A percentile compares a stretch with the other conserved stretches of the same genome.
Evolutionary conservation across 2,797 vertebrate genomes (phyloP).

Genomic region (Pampus argenteus): DNA sequence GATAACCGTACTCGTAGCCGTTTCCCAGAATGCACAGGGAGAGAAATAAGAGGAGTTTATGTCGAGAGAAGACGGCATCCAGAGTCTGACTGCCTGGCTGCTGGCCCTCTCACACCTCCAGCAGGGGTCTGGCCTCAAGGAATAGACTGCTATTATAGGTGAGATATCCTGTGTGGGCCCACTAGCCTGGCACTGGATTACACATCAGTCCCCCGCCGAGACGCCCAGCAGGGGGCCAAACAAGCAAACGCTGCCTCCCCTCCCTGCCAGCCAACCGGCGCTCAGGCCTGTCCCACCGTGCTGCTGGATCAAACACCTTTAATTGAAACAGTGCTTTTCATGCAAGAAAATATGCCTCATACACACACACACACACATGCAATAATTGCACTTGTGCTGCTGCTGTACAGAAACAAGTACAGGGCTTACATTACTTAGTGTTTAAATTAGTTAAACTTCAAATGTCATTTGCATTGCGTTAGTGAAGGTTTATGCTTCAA

Average conservation of each 20-base stretch:
- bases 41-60: background rate
- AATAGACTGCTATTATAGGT: slow-evolving; percentile 74
- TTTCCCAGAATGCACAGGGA: background rate
- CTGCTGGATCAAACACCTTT: slow-evolving; percentile 70
- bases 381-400: slow-evolving; percentile 1
- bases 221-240: slow-evolving; percentile 52
- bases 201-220: slow-evolving; percentile 64
- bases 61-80: slow-evolving; percentile 13
- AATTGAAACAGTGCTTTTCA: slow-evolving; percentile 70
- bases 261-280: slow-evolving; percentile 47
- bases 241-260: slow-evolving; percentile 50
- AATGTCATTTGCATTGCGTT: background rate
- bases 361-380: slow-evolving; percentile 10
- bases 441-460: background rate
- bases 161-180: slow-evolving; percentile 75
- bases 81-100: slow-evolving; percentile 34
- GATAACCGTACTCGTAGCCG: background rate
- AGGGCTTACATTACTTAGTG: background rate
- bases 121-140: slow-evolving; percentile 58
- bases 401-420: slow-evolving; percentile 2
- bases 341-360: slow-evolving; percentile 40
- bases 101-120: slow-evolving; percentile 60
- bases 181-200: slow-evolving; percentile 69
- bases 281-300: slow-evolving; percentile 36
- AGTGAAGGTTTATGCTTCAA: background rate